These are phyloP conservation scores for Hydropsyche betteni DNA, from an alignment of 2,888 invertebrate genomes.

Conservation along the genomic window DNA sequence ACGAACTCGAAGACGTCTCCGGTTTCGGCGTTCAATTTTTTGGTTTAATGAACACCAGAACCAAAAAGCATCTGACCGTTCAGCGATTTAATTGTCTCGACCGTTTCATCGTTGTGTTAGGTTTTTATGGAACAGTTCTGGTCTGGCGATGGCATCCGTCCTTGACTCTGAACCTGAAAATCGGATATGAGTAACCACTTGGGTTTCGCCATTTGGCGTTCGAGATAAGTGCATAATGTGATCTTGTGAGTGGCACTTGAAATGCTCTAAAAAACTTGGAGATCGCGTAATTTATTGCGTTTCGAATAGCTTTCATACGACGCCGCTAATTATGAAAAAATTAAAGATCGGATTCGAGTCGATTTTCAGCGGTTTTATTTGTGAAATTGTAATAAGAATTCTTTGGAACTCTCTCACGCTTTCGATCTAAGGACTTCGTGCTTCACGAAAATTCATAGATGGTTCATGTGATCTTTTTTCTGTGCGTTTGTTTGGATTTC, in stretches of 20 bases:
- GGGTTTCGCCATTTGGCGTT: background rate
- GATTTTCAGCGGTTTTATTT: too few species aligned
- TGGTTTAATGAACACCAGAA: conserved; percentile 11
- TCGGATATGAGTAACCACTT: background rate
- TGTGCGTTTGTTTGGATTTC: background rate
- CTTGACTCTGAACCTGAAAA: conserved; percentile 31
- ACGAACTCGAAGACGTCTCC: background rate
- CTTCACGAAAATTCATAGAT: background rate
- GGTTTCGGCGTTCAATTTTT: conserved; percentile 29
- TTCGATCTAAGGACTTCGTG: background rate
- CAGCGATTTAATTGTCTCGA: conserved; percentile 33
- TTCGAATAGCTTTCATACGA: background rate
- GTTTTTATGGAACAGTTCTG: conserved; percentile 34
- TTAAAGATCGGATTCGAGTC: background rate
- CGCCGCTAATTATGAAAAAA: background rate
- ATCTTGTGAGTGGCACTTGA: background rate
- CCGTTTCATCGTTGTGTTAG: conserved; percentile 41
- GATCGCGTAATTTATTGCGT: conserved; percentile 12
- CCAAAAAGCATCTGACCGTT: background rate
- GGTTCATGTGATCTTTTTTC: background rate
- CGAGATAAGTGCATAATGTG: background rate
- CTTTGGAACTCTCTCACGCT: conserved; percentile 5
- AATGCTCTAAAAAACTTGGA: background rate
- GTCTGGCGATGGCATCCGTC: conserved; percentile 36
- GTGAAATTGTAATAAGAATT: too few species aligned